These are phyloP conservation scores for Fringilla coelebs DNA, from an alignment of 2,797 vertebrate genomes.

Conservation along the genomic window DNA sequence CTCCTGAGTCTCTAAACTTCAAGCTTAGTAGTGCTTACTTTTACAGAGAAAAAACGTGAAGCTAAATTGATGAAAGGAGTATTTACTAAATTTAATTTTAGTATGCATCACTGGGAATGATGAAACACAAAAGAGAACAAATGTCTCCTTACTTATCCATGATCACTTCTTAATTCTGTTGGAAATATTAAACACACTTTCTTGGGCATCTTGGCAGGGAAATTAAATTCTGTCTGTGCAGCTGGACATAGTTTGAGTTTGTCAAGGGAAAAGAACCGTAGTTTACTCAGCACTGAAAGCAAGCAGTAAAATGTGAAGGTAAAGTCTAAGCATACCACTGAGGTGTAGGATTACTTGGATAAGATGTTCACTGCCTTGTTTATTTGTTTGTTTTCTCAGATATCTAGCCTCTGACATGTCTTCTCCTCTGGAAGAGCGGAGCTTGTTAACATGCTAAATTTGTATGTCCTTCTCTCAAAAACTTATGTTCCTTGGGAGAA, in stretches of 20 bases:
- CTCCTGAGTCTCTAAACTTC: not conserved
- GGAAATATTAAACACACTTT: not conserved
- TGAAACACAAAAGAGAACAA: not conserved
- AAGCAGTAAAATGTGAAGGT: not conserved
- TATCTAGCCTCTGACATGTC: not conserved
- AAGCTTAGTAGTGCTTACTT: not conserved
- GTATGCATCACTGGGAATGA: not conserved
- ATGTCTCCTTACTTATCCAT: not conserved
- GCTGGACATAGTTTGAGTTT: not conserved
- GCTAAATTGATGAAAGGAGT: not conserved
- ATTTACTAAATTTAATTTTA: not conserved
- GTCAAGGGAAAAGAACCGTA: not conserved
- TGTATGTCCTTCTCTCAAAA: not conserved
- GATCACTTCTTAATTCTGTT: not conserved
- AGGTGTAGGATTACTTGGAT: not conserved
- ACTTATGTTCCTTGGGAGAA: not conserved
- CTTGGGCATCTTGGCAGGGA: not conserved
- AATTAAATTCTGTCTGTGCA: not conserved
- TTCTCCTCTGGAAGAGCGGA: not conserved
- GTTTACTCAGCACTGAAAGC: not conserved
- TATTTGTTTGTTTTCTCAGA: not conserved
- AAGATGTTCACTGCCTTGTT: not conserved
- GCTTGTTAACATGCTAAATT: not conserved
- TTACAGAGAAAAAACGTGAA: not conserved
- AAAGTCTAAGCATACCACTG: not conserved